phyloP scores from a whole-genome alignment of 2,113 vertebrate genomes.

The Leucosticte australis region DNA sequence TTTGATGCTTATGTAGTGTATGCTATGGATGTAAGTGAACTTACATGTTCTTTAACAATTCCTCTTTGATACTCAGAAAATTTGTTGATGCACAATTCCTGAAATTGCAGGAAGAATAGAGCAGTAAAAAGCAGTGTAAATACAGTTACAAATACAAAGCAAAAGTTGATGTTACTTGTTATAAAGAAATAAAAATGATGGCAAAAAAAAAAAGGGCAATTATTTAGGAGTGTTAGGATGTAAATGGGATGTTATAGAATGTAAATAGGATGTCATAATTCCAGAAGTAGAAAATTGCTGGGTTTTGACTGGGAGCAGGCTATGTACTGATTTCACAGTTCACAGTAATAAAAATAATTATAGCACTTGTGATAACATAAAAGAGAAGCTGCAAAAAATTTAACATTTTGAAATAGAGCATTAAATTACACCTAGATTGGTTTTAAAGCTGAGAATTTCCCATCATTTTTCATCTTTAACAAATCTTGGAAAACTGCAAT shows the following conservation, averaged over 20 bases:
- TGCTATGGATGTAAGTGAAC: not conserved
- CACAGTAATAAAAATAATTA: slow-evolving; percentile 38
- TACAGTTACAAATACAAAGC: not conserved
- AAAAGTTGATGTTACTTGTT: not conserved
- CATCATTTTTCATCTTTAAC: not conserved
- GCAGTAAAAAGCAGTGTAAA: not conserved
- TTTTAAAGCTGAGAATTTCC: not conserved
- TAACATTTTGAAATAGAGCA: not conserved
- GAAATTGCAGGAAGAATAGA: not conserved
- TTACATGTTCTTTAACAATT: not conserved
- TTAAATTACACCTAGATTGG: not conserved
- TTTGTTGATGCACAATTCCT: not conserved
- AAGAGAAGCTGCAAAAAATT: not conserved
- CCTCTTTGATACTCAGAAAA: not conserved
- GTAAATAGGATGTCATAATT: not conserved
- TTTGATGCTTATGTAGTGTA: not conserved
- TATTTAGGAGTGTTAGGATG: not conserved
- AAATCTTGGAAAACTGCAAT: not conserved
- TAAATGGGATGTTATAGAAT: not conserved
- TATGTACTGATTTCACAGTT: slow-evolving; percentile 8
- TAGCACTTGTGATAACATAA: not conserved
- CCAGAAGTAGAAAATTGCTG: slow-evolving; percentile 2
- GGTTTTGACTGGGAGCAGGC: not conserved
- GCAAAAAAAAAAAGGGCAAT: not conserved
- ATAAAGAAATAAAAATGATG: not conserved